Base-by-base conservation (phyloP, 2,797 vertebrate species). In the Sebastes variabilis region DNA sequence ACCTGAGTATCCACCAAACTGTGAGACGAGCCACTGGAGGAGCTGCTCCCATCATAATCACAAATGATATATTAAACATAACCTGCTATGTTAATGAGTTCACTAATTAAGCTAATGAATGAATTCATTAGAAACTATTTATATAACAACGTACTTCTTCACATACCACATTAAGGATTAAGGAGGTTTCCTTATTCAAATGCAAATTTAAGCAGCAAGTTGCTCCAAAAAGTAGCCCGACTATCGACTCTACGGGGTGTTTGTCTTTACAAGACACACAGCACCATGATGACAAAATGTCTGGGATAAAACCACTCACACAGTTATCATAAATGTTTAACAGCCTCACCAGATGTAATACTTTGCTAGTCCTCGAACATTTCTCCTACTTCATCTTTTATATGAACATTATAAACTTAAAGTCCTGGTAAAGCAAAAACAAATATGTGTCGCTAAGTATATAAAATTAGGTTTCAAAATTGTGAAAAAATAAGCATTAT, bases 121-220 rank as follows among this genome's bases (percentile, higher is more conserved):
- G 0, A 65, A 81, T 77, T 52, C 16, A 75, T 81, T 22, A 84
- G 64, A 52, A 66, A 80, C 22, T 72, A 81, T 84, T 87, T 52
- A 83, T 55, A 70, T 16, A 7, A 46, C 36, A 66, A 36, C 10
- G 0, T 36, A 46, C 67, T 74, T 56, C 22, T 77, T 64, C 24
- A 77, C 8, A 54, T 42, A 72, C 14, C 20, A 66, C 76, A 91
- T 78, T 38, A 88, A 87, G 65, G 54, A 80, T 85, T 79, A 46
- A 90, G 29, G 54, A 77, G 72, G 32, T 42, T 52, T 54, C 3
- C 55, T 81, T 4, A 81, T 90, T 87, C n/a, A 71, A 4, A 83
- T 85, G 81, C 72, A 86, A 85, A 86, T 85, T 7, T 73, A 64
- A 83, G 77, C 77, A 66, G 27, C 27, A 83, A 74, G 38, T 34